Percentiles rank a stretch among this genome's conserved stretches.
These are phyloP conservation scores for Toxotes lorentzi DNA, from an alignment of 2,797 vertebrate species.

Conservation along the genomic window DNA sequence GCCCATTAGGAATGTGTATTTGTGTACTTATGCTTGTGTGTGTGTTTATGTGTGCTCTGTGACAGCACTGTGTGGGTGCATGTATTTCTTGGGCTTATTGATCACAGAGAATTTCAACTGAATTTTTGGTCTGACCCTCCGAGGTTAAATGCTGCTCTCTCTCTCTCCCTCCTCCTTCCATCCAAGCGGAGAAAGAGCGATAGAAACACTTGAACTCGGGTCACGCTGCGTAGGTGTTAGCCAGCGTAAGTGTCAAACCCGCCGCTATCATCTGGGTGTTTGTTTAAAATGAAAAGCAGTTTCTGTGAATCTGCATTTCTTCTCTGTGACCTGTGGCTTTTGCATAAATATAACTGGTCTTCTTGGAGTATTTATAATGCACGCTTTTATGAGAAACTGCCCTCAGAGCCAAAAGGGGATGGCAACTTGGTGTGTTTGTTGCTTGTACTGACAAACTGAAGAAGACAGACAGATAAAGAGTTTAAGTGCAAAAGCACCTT, in stretches of 20 bases:
- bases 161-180: conserved; percentile 78
- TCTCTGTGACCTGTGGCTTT: conserved; percentile 65
- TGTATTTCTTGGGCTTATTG: conserved; percentile 84
- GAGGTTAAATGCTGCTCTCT: conserved; percentile 88
- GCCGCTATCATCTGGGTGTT: conserved; percentile 70
- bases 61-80: conserved; percentile 86
- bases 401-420: conserved; percentile 53
- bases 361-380: conserved; percentile 62
- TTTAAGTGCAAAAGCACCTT: background rate
- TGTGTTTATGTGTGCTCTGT: conserved; percentile 78
- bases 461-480: conserved; percentile 22
- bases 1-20: no score
- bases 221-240: conserved; percentile 72
- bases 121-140: conserved; percentile 92
- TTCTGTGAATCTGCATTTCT: conserved; percentile 73
- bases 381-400: conserved; percentile 58
- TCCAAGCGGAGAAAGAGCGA: conserved; percentile 49
- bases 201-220: conserved; percentile 78
- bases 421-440: conserved; percentile 45
- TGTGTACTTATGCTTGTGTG: conserved; percentile 14
- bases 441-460: conserved; percentile 30
- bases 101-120: conserved; percentile 92
- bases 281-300: conserved; percentile 75
- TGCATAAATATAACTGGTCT: conserved; percentile 57
- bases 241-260: conserved; percentile 70